Percentiles rank a stretch among this genome's conserved stretches.
Conservation (phyloP, 2,113 vertebrate genomes). For the Dasyurus viverrinus region DNA sequence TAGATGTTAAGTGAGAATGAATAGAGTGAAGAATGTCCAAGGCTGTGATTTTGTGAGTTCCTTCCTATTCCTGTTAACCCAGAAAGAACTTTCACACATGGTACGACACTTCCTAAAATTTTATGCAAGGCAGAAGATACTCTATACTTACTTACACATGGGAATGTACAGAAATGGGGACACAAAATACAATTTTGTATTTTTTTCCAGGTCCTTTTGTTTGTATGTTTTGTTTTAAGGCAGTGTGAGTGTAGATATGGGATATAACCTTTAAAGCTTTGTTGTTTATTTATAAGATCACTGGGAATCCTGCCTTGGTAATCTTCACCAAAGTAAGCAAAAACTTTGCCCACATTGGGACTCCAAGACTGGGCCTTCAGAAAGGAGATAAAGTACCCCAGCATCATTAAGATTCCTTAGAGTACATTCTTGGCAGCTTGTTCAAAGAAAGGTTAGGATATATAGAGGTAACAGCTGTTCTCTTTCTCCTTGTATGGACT, state of each 20-base stretch:
- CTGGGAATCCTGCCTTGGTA: slow-evolving; percentile 29
- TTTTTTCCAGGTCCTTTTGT: background rate
- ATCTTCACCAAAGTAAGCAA: slow-evolving; percentile 70
- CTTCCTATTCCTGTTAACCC: slow-evolving; percentile 11
- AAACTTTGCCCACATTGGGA: slow-evolving; percentile 33
- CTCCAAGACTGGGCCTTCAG: slow-evolving; percentile 36
- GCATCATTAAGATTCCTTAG: slow-evolving; percentile 66
- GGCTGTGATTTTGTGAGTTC: background rate
- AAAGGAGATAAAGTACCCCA: slow-evolving; percentile 52
- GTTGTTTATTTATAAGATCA: slow-evolving; percentile 19
- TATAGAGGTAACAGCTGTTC: slow-evolving; percentile 62
- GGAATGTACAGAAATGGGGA: background rate
- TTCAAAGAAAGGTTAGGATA: slow-evolving; percentile 73
- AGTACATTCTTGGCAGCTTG: slow-evolving; percentile 68
- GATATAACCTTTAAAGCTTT: background rate
- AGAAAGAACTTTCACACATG: background rate
- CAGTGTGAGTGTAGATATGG: too few relatives aligned
- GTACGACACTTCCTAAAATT: background rate
- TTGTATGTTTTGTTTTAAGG: too few relatives aligned
- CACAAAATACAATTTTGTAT: background rate
- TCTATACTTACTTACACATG: background rate
- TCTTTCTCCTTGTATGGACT: slow-evolving; percentile 41
- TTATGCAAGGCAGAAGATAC: background rate
- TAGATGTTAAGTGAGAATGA: background rate
- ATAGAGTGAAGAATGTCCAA: background rate